These are phyloP conservation scores for Nycticorax nycticorax DNA, from an alignment of 2,113 vertebrate species.

Conservation along the genomic window DNA sequence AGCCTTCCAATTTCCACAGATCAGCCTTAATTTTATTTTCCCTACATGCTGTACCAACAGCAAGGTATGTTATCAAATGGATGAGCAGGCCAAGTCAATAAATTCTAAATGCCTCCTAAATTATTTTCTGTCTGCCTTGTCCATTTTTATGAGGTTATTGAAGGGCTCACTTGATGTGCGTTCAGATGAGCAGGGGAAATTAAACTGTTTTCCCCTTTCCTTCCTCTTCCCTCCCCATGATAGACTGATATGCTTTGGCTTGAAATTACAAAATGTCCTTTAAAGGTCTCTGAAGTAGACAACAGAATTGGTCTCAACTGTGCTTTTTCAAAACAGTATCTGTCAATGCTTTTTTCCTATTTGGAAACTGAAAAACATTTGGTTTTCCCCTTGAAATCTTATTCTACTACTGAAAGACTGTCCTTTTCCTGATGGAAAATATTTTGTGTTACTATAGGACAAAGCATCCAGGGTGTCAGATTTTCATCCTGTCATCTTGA, in stretches of 20 bases:
- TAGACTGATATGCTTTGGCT: not conserved
- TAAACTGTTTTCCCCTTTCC: not conserved
- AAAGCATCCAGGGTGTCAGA: not conserved
- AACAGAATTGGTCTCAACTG: not conserved
- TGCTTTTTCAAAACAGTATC: not conserved
- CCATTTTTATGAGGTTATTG: not conserved
- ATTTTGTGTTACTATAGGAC: not conserved
- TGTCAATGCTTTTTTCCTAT: not conserved
- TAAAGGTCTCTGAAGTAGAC: not conserved
- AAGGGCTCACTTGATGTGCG: not conserved
- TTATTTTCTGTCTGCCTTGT: constrained; percentile 19
- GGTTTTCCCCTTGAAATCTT: not conserved
- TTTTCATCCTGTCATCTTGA: not conserved
- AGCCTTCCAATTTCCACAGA: not conserved
- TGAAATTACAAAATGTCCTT: not conserved
- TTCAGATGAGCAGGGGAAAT: constrained; percentile 13
- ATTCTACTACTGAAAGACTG: not conserved
- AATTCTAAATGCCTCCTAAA: not conserved
- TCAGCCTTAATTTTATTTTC: not conserved
- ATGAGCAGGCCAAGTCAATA: constrained; percentile 21
- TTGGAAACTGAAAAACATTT: not conserved
- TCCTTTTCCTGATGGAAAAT: not conserved
- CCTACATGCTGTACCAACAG: not conserved
- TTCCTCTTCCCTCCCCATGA: not conserved
- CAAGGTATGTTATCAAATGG: not conserved